phyloP scores from a whole-genome alignment of 2,113 vertebrate genomes.

The Epinephelus lanceolatus region DNA sequence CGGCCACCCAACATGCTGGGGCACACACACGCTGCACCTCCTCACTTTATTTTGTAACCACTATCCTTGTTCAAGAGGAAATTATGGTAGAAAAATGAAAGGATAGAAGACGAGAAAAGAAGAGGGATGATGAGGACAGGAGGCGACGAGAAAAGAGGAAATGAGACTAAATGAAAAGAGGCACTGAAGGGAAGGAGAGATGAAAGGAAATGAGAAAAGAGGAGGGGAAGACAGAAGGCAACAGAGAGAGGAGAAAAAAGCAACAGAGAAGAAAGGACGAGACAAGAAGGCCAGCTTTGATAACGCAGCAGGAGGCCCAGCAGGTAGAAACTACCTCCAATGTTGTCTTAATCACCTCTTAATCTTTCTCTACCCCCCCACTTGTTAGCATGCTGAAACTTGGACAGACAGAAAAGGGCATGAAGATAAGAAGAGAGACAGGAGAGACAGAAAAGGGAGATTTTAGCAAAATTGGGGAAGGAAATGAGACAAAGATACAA shows the following conservation, averaged over 20 bases:
- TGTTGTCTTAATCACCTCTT: conserved; percentile 64
- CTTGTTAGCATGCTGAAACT: conserved; percentile 47
- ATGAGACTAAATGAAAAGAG: conserved; percentile 52
- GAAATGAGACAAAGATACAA: conserved; percentile 26
- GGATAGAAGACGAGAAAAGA: conserved; percentile 1
- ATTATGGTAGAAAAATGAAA: conserved; percentile 35
- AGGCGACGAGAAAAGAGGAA: conserved; percentile 27
- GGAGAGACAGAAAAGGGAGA: neutral
- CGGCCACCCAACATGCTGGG: neutral
- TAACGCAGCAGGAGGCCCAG: conserved; percentile 51
- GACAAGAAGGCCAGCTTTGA: conserved; percentile 38
- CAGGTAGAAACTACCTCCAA: conserved; percentile 53
- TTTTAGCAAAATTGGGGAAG: neutral
- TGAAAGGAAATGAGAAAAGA: conserved; percentile 51
- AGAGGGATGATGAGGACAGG: conserved; percentile 36
- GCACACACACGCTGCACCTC: neutral
- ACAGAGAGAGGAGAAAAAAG: conserved; percentile 12
- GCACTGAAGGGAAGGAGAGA: conserved; percentile 30
- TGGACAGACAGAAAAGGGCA: conserved; percentile 27
- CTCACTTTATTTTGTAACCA: neutral
- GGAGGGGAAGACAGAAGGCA: conserved; percentile 17
- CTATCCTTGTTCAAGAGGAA: conserved; percentile 22
- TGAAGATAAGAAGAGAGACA: neutral
- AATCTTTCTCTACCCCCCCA: conserved; percentile 21
- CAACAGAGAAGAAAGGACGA: conserved; percentile 32